Evolutionary conservation across 1,140 invertebrate species (phyloP).

Genomic region (Drosophila ambigua): DNA sequence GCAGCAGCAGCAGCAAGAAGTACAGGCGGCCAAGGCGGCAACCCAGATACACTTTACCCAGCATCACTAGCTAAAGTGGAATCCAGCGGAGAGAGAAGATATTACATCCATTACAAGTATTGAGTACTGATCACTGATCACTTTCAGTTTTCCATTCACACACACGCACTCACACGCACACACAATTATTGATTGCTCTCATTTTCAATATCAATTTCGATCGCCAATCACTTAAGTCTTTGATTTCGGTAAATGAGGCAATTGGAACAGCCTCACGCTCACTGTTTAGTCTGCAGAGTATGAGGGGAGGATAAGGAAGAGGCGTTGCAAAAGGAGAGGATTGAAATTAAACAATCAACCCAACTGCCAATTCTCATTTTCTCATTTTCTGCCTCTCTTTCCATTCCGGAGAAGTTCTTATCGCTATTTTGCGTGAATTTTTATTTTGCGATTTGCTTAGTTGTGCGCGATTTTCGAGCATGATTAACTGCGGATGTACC

Average conservation of each 20-base stretch:
- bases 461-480: conserved; percentile 10
- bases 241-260: no score
- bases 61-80: background rate
- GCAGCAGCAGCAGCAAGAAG: conserved; percentile 4
- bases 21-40: conserved; percentile 15
- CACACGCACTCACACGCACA: no score
- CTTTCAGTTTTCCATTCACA: no score
- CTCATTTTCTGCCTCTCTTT: background rate
- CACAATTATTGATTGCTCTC: no score
- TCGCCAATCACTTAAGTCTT: no score
- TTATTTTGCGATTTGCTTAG: background rate
- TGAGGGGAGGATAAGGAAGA: no score
- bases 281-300: no score
- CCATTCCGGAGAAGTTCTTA: conserved; percentile 16
- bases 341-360: background rate
- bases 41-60: conserved; percentile 18
- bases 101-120: background rate
- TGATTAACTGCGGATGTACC: conserved; percentile 17
- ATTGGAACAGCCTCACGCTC: no score
- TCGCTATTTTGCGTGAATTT: conserved; percentile 9
- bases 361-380: conserved; percentile 23
- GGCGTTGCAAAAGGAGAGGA: no score
- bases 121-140: conserved; percentile 2
- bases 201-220: no score
- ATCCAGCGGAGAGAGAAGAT: no score